phyloP scores from a whole-genome alignment of 2,113 vertebrate species.

The Datnioides undecimradiatus region DNA sequence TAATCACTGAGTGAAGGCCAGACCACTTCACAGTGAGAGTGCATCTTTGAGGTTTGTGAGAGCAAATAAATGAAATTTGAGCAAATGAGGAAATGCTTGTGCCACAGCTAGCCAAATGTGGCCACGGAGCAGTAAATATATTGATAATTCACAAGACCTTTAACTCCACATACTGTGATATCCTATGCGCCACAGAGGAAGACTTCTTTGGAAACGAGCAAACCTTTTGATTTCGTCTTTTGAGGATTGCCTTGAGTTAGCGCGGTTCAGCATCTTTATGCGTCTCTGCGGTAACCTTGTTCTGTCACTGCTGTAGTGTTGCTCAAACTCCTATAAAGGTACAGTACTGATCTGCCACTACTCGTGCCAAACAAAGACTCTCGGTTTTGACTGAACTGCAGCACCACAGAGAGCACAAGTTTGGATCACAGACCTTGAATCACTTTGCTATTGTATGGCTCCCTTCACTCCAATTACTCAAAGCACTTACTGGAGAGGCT shows the following conservation, averaged over 20 bases:
- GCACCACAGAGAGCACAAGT: slow-evolving; percentile 36
- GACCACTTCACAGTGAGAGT: slow-evolving; percentile 3
- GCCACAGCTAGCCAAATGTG: neutral
- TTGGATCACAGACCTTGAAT: slow-evolving; percentile 55
- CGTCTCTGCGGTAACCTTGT: slow-evolving; percentile 55
- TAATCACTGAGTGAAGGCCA: slow-evolving; percentile 43
- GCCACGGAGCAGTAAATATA: slow-evolving; percentile 33
- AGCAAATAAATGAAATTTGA: slow-evolving; percentile 25
- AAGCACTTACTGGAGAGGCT: slow-evolving; percentile 45
- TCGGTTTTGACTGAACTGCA: slow-evolving; percentile 48
- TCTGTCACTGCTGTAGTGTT: slow-evolving; percentile 44
- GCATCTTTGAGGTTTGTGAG: slow-evolving; percentile 22
- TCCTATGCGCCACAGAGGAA: slow-evolving; percentile 7
- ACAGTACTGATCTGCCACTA: slow-evolving; percentile 55
- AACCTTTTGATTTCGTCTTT: slow-evolving; percentile 39
- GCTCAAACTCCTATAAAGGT: slow-evolving; percentile 28
- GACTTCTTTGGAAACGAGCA: slow-evolving; percentile 11
- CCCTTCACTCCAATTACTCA: slow-evolving; percentile 60
- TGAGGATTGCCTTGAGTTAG: slow-evolving; percentile 36
- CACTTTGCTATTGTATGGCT: slow-evolving; percentile 53
- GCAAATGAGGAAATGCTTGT: slow-evolving; percentile 1
- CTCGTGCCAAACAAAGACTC: slow-evolving; percentile 65
- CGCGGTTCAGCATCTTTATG: slow-evolving; percentile 26
- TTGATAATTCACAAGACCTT: slow-evolving; percentile 40
- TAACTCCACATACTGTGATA: neutral